phyloP scores from a whole-genome alignment of 2,113 vertebrate species.

The Chloebia gouldiae region DNA sequence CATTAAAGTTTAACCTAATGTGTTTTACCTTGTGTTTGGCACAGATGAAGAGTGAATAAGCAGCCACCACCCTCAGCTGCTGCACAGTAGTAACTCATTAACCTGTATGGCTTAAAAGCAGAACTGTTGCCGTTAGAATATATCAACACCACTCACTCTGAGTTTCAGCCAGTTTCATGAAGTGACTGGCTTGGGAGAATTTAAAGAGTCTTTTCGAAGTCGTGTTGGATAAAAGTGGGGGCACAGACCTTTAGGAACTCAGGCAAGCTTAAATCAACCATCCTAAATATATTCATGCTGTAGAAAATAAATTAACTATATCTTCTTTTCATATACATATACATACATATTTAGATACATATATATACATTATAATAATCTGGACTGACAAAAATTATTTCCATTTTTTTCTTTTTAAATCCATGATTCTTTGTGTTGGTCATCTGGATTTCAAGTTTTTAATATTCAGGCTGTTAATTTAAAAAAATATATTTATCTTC shows the following conservation, averaged over 20 bases:
- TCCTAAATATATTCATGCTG: not conserved
- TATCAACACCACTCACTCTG: not conserved
- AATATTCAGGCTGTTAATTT: not conserved
- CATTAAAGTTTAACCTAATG: not conserved
- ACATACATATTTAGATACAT: too few relatives aligned
- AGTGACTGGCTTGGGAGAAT: not conserved
- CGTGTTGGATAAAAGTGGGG: not conserved
- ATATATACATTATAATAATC: not conserved
- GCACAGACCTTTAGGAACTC: not conserved
- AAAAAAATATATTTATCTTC: not conserved
- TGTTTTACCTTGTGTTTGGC: slow-evolving; percentile 3
- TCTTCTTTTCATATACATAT: not conserved
- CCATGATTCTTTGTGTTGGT: not conserved
- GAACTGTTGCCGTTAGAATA: not conserved
- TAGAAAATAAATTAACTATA: not conserved
- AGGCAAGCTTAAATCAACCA: not conserved
- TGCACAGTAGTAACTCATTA: not conserved
- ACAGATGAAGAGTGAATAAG: not conserved
- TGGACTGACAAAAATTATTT: not conserved
- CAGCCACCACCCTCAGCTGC: not conserved
- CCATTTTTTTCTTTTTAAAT: not conserved
- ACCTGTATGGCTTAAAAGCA: not conserved
- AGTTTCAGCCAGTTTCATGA: not conserved
- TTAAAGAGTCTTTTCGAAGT: not conserved
- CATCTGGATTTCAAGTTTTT: not conserved